Evolutionary conservation across 2,888 invertebrate species (phyloP).

Genomic region (Anodontia alba): DNA sequence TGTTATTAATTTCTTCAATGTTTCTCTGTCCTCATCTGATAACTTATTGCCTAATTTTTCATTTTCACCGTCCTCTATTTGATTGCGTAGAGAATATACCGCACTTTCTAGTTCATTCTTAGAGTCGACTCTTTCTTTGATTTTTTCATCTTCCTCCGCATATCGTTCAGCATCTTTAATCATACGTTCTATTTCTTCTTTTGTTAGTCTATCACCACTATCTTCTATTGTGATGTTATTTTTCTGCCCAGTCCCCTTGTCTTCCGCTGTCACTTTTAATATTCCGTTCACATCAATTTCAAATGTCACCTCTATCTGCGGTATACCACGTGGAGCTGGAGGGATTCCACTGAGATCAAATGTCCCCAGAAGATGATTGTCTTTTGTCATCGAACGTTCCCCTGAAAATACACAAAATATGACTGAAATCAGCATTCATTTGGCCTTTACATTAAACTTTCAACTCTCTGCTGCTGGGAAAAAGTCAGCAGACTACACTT

Average conservation of each 20-base stretch:
- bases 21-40: conserved; percentile 95
- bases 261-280: conserved; percentile 93
- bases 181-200: conserved; percentile 99
- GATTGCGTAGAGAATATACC: conserved; percentile 98
- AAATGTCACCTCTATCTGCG: conserved; percentile 86
- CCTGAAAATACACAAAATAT: conserved; percentile 86
- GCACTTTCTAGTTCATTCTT: conserved; percentile 97
- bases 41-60: conserved; percentile 97
- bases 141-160: conserved; percentile 98
- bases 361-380: conserved; percentile 99
- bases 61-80: conserved; percentile 98
- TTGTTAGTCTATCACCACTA: conserved; percentile 98
- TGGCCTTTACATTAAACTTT: not conserved
- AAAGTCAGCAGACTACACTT: too few species aligned
- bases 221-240: conserved; percentile 99
- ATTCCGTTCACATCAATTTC: conserved; percentile 87
- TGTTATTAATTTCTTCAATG: conserved; percentile 97
- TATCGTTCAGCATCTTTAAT: conserved; percentile 99
- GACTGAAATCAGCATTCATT: too few species aligned
- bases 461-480: not conserved
- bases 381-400: conserved; percentile 99
- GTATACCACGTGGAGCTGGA: conserved; percentile 88
- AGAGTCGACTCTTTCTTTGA: conserved; percentile 93
- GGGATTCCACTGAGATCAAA: conserved; percentile 99
- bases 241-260: conserved; percentile 99